A percentile compares a stretch with the other conserved stretches of the same genome.
These are phyloP conservation scores for Genyomyrus donnyi DNA, from an alignment of 2,113 vertebrate genomes.

Conservation along the genomic window DNA sequence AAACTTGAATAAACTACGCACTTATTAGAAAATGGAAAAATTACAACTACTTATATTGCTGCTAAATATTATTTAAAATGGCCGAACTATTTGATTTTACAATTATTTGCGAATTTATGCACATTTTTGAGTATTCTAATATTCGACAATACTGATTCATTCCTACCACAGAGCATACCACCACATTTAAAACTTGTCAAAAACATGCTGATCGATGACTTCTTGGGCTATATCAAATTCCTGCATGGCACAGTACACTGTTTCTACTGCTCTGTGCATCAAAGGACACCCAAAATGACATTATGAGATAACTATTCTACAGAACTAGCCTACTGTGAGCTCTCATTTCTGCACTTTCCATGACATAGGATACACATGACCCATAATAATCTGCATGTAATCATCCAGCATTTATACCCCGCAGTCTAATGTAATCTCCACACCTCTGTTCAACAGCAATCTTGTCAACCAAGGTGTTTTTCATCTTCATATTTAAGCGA, in stretches of 20 bases:
- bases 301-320: neutral
- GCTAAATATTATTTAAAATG: neutral
- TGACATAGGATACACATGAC: neutral
- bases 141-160: neutral
- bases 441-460: neutral
- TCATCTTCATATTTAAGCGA: neutral
- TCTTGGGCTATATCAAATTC: neutral
- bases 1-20: neutral
- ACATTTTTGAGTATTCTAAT: neutral
- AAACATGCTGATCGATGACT: neutral
- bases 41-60: neutral
- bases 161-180: neutral
- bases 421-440: neutral
- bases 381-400: neutral
- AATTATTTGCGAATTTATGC: neutral
- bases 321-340: neutral
- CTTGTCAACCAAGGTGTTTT: neutral
- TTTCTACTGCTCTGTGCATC: neutral
- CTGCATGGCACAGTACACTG: neutral
- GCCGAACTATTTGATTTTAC: neutral
- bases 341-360: neutral
- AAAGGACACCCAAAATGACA: neutral
- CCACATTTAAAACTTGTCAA: neutral
- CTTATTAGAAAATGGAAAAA: neutral
- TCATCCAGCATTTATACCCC: neutral